A percentile compares a stretch with the other conserved stretches of the same genome.
Evolutionary conservation across 2,888 invertebrate genomes (phyloP).

Genomic region (Chrysolina americana): DNA sequence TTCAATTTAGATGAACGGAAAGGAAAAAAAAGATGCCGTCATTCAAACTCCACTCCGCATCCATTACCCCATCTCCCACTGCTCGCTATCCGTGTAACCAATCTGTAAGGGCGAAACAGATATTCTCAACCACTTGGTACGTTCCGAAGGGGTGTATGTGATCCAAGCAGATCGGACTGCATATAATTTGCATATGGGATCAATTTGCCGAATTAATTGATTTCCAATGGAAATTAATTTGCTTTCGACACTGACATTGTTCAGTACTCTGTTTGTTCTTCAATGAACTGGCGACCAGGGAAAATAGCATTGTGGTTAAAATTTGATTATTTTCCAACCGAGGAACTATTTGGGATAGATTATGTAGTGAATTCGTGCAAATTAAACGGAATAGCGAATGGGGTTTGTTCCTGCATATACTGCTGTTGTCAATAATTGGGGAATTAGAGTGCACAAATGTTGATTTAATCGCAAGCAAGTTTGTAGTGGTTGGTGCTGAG

Average conservation of each 20-base stretch:
- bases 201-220: constrained; percentile 21
- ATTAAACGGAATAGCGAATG: neutral
- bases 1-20: no score
- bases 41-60: no score
- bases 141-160: neutral
- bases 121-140: constrained; percentile 1
- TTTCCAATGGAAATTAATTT: constrained; percentile 17
- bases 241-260: constrained; percentile 19
- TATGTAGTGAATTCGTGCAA: constrained; percentile 8
- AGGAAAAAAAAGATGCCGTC: no score
- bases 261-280: constrained; percentile 36
- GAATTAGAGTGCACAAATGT: neutral
- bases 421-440: neutral
- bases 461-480: neutral
- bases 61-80: neutral
- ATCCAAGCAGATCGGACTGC: neutral
- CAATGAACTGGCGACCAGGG: constrained; percentile 34
- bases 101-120: neutral
- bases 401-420: neutral
- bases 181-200: constrained; percentile 18
- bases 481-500: neutral
- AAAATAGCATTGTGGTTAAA: constrained; percentile 34
- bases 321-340: constrained; percentile 36
- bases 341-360: constrained; percentile 19
- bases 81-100: neutral